Evolutionary conservation across 1,140 invertebrate species (phyloP), one percentile per base, ranked within the genome.

Genomic region (Drosophila subobscura): DNA sequence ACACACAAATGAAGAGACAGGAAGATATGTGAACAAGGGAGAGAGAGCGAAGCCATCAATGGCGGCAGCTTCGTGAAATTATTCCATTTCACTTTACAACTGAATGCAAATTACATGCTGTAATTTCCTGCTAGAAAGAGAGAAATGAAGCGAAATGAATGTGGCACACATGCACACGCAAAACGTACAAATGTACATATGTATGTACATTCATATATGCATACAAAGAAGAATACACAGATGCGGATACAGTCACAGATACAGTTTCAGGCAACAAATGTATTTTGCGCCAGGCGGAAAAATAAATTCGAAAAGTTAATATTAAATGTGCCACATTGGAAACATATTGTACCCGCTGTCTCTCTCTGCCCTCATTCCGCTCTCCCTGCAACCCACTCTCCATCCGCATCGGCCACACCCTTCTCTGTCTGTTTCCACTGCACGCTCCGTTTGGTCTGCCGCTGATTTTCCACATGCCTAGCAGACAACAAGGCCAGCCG

Each of bases 291-390:
- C 79, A 70, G 59, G 74, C 81, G 81, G 81, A 86, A 86, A 86
- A 86, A 86, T 86, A 88, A 86, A 86, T 86, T 86, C 83, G 83
- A 88, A 86, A 86, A 86, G 81, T 86, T 86, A 86, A 86, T 86
- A 86, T 86, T 86, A 88, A 86, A 86, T 86, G 81, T 78, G 81
- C 83, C 80, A 88, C 81, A 88, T 88, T 88, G 83, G 81, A 85
- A 85, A 86, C 81, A 85, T 85, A 85, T 85, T 75, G 71, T 54
- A 40, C 49, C 20, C 12, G 45, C 16, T 56, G 20, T 46, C 45
- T 45, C 45, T 27, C 29, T 16, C 37, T 16, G 0, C 16, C 16
- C 16, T 22, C 4, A 16, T 49, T 20, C 2, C 42, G 33, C 22
- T 23, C 14, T 37, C 37, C 27, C 20, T n/a, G 42, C 22, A 16